Conservation (phyloP, 2,888 invertebrate species). For the Euzophera pinguis region DNA sequence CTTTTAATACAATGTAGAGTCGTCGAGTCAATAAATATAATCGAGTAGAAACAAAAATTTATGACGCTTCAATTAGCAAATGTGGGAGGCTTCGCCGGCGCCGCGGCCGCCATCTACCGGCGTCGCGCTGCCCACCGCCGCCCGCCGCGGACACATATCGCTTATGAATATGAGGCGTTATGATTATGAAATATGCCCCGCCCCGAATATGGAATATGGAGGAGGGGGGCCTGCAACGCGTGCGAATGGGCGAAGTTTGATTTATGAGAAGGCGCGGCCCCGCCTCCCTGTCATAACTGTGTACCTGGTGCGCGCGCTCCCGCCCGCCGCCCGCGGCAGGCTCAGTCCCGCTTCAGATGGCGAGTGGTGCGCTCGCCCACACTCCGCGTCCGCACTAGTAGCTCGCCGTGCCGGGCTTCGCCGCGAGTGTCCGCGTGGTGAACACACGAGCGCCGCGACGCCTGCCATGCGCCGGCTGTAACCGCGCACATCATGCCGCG, state of each 20-base stretch:
- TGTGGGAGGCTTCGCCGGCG: slow-evolving; percentile 74
- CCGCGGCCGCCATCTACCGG: slow-evolving; percentile 72
- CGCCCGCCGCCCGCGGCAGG: slow-evolving; percentile 62
- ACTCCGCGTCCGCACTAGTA: slow-evolving; percentile 48
- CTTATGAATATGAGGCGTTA: slow-evolving; percentile 81
- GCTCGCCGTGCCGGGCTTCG: slow-evolving; percentile 48
- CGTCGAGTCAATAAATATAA: slow-evolving; percentile 20
- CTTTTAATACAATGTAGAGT: neutral
- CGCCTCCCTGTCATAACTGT: slow-evolving; percentile 86
- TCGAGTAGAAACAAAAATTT: slow-evolving; percentile 62
- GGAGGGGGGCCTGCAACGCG: slow-evolving; percentile 82
- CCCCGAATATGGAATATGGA: slow-evolving; percentile 81
- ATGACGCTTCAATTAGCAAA: slow-evolving; percentile 71
- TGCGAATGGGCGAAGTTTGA: slow-evolving; percentile 83
- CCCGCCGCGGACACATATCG: slow-evolving; percentile 59
- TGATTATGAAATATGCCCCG: slow-evolving; percentile 81
- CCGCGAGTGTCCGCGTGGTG: slow-evolving; percentile 46
- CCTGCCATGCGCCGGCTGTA: slow-evolving; percentile 71
- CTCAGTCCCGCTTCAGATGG: slow-evolving; percentile 80
- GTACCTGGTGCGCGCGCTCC: slow-evolving; percentile 82
- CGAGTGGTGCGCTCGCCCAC: slow-evolving; percentile 70
- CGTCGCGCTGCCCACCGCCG: slow-evolving; percentile 61
- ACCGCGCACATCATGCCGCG: slow-evolving; percentile 70
- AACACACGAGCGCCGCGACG: slow-evolving; percentile 36
- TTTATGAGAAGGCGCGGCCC: slow-evolving; percentile 83